phyloP scores from a whole-genome alignment of 2,113 vertebrate species.

The Cavia aperea region DNA sequence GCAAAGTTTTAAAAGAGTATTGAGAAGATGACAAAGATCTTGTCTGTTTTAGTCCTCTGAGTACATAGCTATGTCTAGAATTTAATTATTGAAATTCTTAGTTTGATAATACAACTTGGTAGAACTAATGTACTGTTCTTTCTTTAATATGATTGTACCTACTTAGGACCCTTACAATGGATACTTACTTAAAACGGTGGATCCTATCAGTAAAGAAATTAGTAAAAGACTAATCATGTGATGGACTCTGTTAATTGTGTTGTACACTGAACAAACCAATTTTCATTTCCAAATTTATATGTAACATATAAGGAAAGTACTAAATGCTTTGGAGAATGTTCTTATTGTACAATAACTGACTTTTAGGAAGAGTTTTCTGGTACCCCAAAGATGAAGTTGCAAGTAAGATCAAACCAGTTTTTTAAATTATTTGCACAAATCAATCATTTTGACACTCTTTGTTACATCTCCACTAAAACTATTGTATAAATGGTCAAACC shows the following conservation, averaged over 20 bases:
- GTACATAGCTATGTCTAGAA: not conserved
- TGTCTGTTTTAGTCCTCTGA: slow-evolving; percentile 25
- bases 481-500: not conserved
- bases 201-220: slow-evolving; percentile 29
- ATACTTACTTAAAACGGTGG: slow-evolving; percentile 20
- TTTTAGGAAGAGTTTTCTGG: not conserved
- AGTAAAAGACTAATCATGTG: slow-evolving; percentile 38
- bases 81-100: slow-evolving; percentile 11
- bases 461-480: not conserved
- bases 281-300: not conserved
- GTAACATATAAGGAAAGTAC: not conserved
- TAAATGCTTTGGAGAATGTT: not conserved
- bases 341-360: not conserved
- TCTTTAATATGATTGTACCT: slow-evolving; percentile 33
- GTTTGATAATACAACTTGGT: slow-evolving; percentile 39
- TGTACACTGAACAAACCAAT: slow-evolving; percentile 10
- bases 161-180: slow-evolving; percentile 7
- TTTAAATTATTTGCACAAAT: not conserved
- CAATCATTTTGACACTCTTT: slow-evolving; percentile 29
- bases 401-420: not conserved
- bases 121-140: not conserved
- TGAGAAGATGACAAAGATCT: slow-evolving; percentile 12
- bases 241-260: slow-evolving; percentile 31
- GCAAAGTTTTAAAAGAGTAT: slow-evolving; percentile 40
- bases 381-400: not conserved